phyloP scores from a whole-genome alignment of 2,797 vertebrate genomes.

The Ceryle rudis region DNA sequence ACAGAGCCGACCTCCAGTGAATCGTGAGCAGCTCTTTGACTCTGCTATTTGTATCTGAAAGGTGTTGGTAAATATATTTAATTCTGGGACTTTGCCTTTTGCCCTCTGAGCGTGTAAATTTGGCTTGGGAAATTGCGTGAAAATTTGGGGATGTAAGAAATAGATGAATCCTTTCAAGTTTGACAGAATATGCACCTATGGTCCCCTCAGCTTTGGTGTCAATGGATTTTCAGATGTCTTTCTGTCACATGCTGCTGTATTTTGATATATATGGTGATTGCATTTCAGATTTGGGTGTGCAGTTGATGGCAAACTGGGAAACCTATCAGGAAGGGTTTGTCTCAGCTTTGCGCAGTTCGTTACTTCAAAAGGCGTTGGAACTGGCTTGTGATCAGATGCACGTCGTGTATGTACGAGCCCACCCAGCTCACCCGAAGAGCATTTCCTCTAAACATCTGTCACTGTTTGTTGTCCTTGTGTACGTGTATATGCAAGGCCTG shows the following conservation, averaged over 20 bases:
- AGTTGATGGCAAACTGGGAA: neutral
- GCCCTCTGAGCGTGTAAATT: accelerated
- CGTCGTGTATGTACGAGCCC: neutral
- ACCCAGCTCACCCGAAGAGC: neutral
- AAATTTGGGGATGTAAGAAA: neutral
- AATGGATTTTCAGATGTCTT: neutral
- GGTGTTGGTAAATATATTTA: neutral
- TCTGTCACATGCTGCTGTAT: neutral
- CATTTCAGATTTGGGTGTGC: neutral
- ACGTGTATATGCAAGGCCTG: neutral
- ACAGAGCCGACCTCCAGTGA: no score
- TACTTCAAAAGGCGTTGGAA: neutral
- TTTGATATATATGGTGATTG: neutral
- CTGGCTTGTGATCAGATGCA: neutral
- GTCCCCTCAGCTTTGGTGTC: neutral
- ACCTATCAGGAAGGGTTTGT: neutral
- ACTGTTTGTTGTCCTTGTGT: neutral
- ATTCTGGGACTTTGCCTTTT: neutral
- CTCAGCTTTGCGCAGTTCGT: neutral
- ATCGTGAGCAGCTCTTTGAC: neutral
- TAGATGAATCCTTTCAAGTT: neutral
- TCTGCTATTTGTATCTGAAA: neutral
- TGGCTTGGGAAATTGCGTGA: neutral
- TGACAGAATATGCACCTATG: accelerated
- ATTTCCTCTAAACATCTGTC: neutral